phyloP scores from a whole-genome alignment of 2,888 invertebrate species.

The Ornithoptera priamus region DNA sequence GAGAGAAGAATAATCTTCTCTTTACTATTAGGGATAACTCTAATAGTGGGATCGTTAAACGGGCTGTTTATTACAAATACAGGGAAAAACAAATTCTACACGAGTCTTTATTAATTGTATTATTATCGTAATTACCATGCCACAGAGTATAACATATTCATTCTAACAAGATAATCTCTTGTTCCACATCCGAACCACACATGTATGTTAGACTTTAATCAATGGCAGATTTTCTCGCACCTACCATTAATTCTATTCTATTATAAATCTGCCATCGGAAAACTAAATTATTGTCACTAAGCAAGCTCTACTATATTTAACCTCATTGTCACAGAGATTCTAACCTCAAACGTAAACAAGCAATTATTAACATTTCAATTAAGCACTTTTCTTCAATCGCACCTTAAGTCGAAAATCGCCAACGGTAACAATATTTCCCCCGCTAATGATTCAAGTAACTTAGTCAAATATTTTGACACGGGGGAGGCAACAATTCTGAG shows the following conservation, averaged over 20 bases:
- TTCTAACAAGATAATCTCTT: too few relatives aligned
- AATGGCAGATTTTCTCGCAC: too few relatives aligned
- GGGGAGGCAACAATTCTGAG: constrained; percentile 21
- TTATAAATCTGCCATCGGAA: too few relatives aligned
- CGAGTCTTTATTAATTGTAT: not conserved
- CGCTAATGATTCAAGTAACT: constrained; percentile 27
- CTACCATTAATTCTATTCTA: too few relatives aligned
- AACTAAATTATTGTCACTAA: too few relatives aligned
- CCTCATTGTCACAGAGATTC: too few relatives aligned
- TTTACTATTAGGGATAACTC: too few relatives aligned
- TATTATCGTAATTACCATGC: not conserved
- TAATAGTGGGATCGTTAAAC: too few relatives aligned
- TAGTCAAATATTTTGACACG: constrained; percentile 31
- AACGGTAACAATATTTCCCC: constrained; percentile 15
- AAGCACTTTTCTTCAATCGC: constrained; percentile 14
- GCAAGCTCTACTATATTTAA: not conserved
- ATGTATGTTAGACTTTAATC: too few relatives aligned
- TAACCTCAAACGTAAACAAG: not conserved
- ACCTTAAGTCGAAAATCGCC: constrained; percentile 18
- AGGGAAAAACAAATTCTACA: too few relatives aligned
- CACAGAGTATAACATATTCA: not conserved
- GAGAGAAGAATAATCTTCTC: not conserved
- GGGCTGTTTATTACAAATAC: too few relatives aligned
- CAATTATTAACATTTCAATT: constrained; percentile 6
- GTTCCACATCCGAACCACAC: too few relatives aligned